Conservation (phyloP, 2,113 vertebrate species). For the Bubo blakistoni region DNA sequence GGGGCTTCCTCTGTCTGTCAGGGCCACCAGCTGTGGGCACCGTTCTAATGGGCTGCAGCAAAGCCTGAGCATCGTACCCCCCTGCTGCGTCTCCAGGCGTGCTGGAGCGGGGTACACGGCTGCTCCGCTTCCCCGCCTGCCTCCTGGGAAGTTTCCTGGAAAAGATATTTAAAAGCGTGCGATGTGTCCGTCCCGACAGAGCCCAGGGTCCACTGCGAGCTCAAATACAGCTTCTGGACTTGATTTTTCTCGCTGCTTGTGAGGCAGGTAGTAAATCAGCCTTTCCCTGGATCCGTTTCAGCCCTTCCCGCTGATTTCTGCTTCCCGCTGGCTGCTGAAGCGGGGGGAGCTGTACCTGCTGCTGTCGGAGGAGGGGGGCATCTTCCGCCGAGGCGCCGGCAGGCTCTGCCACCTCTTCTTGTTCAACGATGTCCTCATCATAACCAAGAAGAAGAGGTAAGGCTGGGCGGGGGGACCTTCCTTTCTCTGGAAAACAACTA, state of each 20-base stretch:
- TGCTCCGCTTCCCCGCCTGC: accelerated
- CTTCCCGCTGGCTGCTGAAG: constrained; percentile 90
- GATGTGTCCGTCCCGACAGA: background rate
- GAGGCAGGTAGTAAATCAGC: accelerated
- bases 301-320: constrained; percentile 77
- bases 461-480: accelerated
- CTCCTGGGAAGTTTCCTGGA: background rate
- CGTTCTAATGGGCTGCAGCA: background rate
- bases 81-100: accelerated
- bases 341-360: constrained; percentile 80
- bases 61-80: background rate
- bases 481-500: background rate
- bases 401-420: constrained; percentile 86
- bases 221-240: accelerated
- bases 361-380: constrained; percentile 79
- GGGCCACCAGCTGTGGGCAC: background rate
- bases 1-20: background rate
- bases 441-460: constrained; percentile 94
- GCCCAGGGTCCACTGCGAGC: accelerated
- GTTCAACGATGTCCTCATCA: constrained; percentile 90
- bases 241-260: background rate
- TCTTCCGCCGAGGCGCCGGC: constrained; percentile 85
- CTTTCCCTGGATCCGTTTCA: background rate
- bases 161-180: accelerated
- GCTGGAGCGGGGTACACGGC: accelerated